Conservation (phyloP, 2,113 vertebrate genomes). For the Epinephelus fuscoguttatus region DNA sequence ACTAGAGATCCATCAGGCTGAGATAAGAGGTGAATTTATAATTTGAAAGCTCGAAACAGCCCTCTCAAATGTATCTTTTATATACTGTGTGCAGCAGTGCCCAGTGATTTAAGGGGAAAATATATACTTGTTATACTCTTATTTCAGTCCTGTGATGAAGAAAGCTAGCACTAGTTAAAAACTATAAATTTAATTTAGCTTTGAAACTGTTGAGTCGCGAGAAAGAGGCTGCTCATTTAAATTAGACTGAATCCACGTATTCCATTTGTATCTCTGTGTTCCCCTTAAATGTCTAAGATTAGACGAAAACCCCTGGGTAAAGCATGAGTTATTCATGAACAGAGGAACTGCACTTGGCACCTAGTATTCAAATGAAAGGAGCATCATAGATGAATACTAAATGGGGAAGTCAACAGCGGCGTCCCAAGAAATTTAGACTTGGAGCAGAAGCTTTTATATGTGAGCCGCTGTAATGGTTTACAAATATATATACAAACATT, state of each 20-base stretch:
- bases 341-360: conserved; percentile 74
- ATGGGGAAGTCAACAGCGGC: conserved; percentile 35
- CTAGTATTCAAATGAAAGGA: conserved; percentile 72
- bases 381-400: conserved; percentile 67
- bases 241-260: conserved; percentile 57
- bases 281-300: conserved; percentile 72
- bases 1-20: background rate
- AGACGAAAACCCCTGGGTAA: conserved; percentile 69
- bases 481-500: conserved; percentile 49
- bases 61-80: background rate
- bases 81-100: background rate
- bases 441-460: conserved; percentile 31
- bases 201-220: conserved; percentile 15
- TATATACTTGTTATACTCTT: background rate
- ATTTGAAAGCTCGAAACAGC: no score
- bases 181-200: conserved; percentile 27
- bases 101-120: background rate
- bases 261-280: conserved; percentile 68
- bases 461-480: conserved; percentile 32
- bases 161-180: conserved; percentile 4
- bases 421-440: conserved; percentile 60
- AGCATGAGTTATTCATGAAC: conserved; percentile 81
- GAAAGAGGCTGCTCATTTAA: conserved; percentile 58
- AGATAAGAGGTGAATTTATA: background rate
- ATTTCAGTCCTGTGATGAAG: background rate